These are phyloP conservation scores for Chascanopsetta lugubris DNA, from an alignment of 2,113 vertebrate genomes.

Conservation along the genomic window DNA sequence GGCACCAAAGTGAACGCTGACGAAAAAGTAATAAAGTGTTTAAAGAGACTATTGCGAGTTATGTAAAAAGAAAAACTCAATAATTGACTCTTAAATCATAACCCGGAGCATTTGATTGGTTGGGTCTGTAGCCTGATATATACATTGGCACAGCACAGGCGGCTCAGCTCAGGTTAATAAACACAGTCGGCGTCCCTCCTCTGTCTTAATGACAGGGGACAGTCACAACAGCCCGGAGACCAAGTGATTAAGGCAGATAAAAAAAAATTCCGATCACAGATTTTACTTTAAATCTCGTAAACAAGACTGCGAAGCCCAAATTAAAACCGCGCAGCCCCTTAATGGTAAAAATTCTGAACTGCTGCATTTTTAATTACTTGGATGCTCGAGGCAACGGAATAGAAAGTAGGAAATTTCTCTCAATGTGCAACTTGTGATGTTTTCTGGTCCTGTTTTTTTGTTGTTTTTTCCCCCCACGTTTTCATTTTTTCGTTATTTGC, in stretches of 20 bases:
- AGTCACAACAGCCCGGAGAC: constrained; percentile 40
- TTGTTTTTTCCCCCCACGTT: too few species aligned
- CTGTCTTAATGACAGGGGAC: constrained; percentile 46
- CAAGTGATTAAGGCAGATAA: constrained; percentile 32
- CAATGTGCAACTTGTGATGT: constrained; percentile 6
- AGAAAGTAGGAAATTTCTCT: constrained; percentile 7
- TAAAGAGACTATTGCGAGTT: constrained; percentile 16
- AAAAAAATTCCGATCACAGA: constrained; percentile 31
- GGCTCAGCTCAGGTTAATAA: constrained; percentile 34
- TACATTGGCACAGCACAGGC: too few species aligned
- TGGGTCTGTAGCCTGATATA: constrained; percentile 4
- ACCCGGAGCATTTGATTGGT: constrained; percentile 27
- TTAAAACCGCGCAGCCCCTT: constrained; percentile 1
- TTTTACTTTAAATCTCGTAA: constrained; percentile 11
- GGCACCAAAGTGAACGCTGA: constrained; percentile 1
- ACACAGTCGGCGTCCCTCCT: constrained; percentile 50
- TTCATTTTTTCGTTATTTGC: not conserved
- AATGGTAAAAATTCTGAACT: constrained; percentile 12
- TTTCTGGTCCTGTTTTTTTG: not conserved
- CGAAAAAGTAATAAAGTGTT: constrained; percentile 26
- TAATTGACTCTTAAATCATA: constrained; percentile 22
- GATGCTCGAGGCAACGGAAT: constrained; percentile 6
- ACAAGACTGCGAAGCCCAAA: constrained; percentile 1
- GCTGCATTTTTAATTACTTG: constrained; percentile 23
- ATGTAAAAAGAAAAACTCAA: constrained; percentile 2